Evolutionary conservation across 1,140 invertebrate genomes (phyloP).

Genomic region (Caenorhabditis tropicalis): DNA sequence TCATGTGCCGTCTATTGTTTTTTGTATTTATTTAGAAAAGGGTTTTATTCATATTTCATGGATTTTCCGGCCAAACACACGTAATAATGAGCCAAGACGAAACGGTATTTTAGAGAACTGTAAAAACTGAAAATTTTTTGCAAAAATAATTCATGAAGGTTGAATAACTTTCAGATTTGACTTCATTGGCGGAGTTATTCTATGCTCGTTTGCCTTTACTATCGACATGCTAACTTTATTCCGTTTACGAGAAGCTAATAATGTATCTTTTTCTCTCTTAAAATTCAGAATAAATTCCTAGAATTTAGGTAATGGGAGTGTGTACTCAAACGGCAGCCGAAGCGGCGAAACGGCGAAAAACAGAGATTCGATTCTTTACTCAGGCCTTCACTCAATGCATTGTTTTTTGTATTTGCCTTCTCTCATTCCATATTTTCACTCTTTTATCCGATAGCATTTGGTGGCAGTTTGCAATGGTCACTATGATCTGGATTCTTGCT

Average conservation of each 20-base stretch:
- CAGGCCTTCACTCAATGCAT: constrained; percentile 29
- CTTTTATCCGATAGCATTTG: constrained; percentile 2
- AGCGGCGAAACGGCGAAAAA: constrained; percentile 8
- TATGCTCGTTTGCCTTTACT: background rate
- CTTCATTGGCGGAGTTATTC: background rate
- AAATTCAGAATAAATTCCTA: background rate
- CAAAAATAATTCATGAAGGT: background rate
- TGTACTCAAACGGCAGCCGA: background rate
- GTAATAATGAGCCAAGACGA: too few species aligned
- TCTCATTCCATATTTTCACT: constrained; percentile 7
- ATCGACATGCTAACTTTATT: background rate
- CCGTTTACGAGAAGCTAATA: background rate
- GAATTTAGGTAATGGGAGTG: background rate
- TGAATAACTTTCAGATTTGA: background rate
- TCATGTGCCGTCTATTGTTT: too few species aligned
- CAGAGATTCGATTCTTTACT: constrained; percentile 25
- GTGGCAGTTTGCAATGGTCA: constrained; percentile 19
- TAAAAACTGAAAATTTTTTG: too few species aligned
- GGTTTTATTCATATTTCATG: too few species aligned
- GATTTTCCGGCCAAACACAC: too few species aligned
- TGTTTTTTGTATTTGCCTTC: constrained; percentile 6
- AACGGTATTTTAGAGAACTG: too few species aligned
- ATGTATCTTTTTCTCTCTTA: background rate
- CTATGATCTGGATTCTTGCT: constrained; percentile 5
- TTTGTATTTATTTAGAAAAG: too few species aligned